Evolutionary conservation across 2,113 vertebrate species (phyloP), one percentile per base, ranked within the genome.

Genomic region (Talpa occidentalis): DNA sequence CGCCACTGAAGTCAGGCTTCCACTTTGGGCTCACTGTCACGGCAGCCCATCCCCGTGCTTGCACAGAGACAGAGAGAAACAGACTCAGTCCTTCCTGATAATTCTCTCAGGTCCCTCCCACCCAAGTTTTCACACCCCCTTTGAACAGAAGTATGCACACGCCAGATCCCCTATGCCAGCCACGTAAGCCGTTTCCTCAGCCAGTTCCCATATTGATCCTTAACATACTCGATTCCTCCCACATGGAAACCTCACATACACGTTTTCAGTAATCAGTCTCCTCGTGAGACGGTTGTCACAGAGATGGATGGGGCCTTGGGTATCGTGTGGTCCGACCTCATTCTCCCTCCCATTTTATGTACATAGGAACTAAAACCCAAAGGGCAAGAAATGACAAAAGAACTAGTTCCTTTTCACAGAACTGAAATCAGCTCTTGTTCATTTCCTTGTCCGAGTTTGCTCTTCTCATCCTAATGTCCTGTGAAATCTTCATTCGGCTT

Each of bases 1-100:
- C 3, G 10, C 28, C 17, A 5, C 4, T 17, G 8, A 22, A 14
- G 14, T 10, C n/a, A n/a, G n/a, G n/a, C n/a, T n/a, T n/a, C n/a
- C n/a, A n/a, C 37, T 47, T 35, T 19, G 35, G 19, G 35, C 1
- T 52, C 72, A 28, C 30, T 82, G 60, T 24, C 26, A 77, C 47
- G 28, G 2, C 4, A 70, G 22, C 3, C 14, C 32, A 19, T n/a
- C n/a, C 44, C 9, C 37, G 12, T 5, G 22, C 35, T 1, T 37
- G 22, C 21, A 16, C 44, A 70, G 42, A 44, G 2, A 72, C 16
- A 21, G 19, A 5, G 54, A 76, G 24, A 91, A 40, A 60, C 2
- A 70, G 26, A 47, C 0, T 9, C 19, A 32, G 15, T 70, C 67
- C 37, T 72, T 21, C 24, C 4, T 6, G 42, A 16, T 17, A 32